phyloP scores from a whole-genome alignment of 2,797 vertebrate species.

The Lithobates sylvaticus region DNA sequence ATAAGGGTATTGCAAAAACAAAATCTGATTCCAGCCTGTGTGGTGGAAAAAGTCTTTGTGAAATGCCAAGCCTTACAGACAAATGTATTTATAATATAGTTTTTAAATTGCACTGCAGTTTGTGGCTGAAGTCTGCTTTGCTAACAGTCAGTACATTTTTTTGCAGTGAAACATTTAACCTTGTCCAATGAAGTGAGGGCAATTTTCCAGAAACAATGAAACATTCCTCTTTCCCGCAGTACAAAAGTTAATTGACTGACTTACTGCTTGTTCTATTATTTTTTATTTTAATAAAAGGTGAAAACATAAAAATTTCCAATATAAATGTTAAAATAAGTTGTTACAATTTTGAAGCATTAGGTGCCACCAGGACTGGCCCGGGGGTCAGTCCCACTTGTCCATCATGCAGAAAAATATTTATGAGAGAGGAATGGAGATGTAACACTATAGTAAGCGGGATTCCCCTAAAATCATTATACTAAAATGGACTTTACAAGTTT shows the following conservation, averaged over 20 bases:
- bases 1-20: too few relatives aligned
- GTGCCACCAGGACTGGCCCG: not conserved
- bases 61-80: not conserved
- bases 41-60: not conserved
- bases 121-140: not conserved
- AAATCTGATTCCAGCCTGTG: not conserved
- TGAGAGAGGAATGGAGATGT: not conserved
- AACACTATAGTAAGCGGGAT: too few relatives aligned
- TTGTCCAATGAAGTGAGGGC: not conserved
- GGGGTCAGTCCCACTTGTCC: too few relatives aligned
- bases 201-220: conserved; percentile 4
- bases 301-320: not conserved
- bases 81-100: conserved; percentile 3
- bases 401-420: too few relatives aligned
- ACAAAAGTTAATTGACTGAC: conserved; percentile 25
- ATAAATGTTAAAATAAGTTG: not conserved
- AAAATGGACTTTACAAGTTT: too few relatives aligned
- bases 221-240: not conserved
- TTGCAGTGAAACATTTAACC: not conserved
- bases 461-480: too few relatives aligned
- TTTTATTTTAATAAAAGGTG: not conserved
- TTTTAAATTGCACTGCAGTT: not conserved
- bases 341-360: not conserved
- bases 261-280: not conserved
- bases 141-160: conserved; percentile 3